A percentile compares a stretch with the other conserved stretches of the same genome.
phyloP scores from a whole-genome alignment of 2,113 vertebrate genomes.

The Hemiscyllium ocellatum region DNA sequence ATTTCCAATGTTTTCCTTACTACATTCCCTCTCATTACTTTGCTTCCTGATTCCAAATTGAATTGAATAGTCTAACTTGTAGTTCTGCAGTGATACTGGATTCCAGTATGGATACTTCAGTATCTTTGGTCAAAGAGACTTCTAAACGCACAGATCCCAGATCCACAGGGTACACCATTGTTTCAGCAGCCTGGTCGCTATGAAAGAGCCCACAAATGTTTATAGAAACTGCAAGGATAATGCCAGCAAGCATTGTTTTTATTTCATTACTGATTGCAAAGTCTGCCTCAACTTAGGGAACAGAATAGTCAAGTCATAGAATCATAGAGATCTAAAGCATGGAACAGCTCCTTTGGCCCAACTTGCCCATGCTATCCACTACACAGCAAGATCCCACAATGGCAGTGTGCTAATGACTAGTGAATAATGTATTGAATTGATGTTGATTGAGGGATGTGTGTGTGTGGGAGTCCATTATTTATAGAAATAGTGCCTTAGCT shows the following conservation, averaged over 20 bases:
- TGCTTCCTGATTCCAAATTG: background rate
- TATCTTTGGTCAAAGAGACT: background rate
- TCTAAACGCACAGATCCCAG: background rate
- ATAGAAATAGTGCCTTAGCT: background rate
- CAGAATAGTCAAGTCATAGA: background rate
- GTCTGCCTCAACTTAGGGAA: background rate
- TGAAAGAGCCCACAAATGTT: background rate
- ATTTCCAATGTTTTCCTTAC: no score
- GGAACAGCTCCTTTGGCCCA: no score
- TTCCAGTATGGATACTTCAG: background rate
- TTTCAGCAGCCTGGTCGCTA: background rate
- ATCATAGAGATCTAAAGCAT: no score
- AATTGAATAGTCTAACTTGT: background rate
- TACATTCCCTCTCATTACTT: background rate
- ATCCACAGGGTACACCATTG: background rate
- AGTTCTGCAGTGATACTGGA: no score
- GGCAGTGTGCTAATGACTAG: background rate
- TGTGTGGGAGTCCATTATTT: background rate
- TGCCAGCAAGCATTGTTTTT: background rate
- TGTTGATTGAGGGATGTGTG: background rate
- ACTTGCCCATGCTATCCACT: no score
- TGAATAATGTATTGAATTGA: background rate
- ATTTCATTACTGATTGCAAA: background rate
- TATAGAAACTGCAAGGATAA: background rate
- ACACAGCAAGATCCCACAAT: background rate